These are phyloP conservation scores for Lepidonotus clava DNA, from an alignment of 2,888 invertebrate species.

Conservation along the genomic window DNA sequence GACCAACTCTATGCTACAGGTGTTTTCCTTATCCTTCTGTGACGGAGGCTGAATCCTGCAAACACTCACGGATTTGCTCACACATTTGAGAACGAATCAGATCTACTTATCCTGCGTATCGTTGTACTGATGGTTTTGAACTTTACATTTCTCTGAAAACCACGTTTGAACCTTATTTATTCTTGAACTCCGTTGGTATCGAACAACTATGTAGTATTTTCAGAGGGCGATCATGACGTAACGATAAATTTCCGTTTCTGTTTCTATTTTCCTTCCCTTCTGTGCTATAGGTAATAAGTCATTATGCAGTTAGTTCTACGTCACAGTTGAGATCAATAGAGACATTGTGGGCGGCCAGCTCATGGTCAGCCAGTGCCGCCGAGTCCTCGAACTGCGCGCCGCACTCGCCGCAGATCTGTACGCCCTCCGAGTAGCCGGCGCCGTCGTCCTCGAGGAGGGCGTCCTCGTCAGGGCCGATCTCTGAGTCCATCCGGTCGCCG, in stretches of 20 bases:
- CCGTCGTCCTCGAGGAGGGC: background rate
- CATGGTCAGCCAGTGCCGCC: constrained; percentile 16
- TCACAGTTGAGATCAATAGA: constrained; percentile 48
- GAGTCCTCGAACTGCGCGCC: constrained; percentile 21
- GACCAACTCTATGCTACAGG: no score
- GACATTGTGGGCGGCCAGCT: background rate
- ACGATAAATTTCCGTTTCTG: background rate
- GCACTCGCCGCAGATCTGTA: background rate
- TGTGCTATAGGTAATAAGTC: background rate
- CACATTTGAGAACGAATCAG: no score
- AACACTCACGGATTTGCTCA: no score
- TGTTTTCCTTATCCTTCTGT: no score
- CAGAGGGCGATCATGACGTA: background rate
- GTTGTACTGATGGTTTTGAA: background rate
- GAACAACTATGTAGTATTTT: background rate
- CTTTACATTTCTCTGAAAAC: background rate
- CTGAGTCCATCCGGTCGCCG: background rate
- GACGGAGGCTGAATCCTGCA: no score
- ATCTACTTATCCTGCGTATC: no score
- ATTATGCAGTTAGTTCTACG: constrained; percentile 38
- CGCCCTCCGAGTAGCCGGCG: background rate
- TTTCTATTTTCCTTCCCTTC: background rate
- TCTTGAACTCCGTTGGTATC: background rate
- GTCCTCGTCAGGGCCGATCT: background rate
- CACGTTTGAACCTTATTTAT: background rate